These are phyloP conservation scores for Microcebus griseorufus DNA, from an alignment of 2,113 vertebrate species.

Conservation along the genomic window DNA sequence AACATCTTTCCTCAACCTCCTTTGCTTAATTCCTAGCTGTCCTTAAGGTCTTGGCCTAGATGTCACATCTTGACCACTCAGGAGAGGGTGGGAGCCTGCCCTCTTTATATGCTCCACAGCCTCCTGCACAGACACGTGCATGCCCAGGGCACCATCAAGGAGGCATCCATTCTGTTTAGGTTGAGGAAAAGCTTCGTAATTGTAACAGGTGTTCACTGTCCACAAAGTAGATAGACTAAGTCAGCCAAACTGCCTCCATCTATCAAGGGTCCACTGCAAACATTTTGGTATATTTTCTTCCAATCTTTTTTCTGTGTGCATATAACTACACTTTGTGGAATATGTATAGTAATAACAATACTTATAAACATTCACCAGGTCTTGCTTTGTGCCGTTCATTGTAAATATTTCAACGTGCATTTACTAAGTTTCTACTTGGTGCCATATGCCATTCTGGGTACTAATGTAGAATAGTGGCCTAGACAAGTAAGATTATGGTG, in stretches of 20 bases:
- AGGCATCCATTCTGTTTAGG: neutral
- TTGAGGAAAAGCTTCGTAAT: neutral
- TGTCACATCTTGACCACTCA: neutral
- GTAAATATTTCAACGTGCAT: rapidly evolving
- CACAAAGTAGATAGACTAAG: neutral
- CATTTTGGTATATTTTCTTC: neutral
- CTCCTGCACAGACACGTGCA: rapidly evolving
- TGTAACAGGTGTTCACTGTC: neutral
- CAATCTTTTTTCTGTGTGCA: neutral
- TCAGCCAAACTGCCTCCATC: too few relatives aligned
- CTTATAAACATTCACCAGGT: neutral
- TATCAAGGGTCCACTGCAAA: neutral
- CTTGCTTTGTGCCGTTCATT: neutral
- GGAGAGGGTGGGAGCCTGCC: neutral
- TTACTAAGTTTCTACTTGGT: neutral
- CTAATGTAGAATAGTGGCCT: rapidly evolving
- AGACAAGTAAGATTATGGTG: neutral
- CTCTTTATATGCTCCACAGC: neutral
- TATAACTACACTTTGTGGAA: neutral
- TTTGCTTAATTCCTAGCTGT: too few relatives aligned
- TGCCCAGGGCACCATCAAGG: neutral
- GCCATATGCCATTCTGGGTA: neutral
- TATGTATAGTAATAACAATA: neutral
- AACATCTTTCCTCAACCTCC: neutral
- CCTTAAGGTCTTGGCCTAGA: neutral